These are phyloP conservation scores for Peromyscus leucopus DNA, from an alignment of 2,113 vertebrate species.

Conservation along the genomic window DNA sequence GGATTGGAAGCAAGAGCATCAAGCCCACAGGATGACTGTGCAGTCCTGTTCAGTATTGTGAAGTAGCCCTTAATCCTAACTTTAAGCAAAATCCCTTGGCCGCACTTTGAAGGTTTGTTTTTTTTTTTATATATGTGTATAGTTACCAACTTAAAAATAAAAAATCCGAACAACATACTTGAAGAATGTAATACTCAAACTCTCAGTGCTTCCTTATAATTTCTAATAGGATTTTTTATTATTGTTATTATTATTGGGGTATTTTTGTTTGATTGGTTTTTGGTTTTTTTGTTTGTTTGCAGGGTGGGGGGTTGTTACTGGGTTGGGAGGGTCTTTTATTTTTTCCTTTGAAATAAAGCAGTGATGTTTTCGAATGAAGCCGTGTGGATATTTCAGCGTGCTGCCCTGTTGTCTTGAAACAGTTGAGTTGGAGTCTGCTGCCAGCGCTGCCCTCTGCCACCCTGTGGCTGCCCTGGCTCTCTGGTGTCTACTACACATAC, in stretches of 20 bases:
- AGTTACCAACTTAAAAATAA: constrained; percentile 88
- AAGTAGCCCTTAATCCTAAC: constrained; percentile 85
- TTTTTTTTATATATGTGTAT: constrained; percentile 83
- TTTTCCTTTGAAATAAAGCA: constrained; percentile 89
- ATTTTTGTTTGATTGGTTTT: constrained; percentile 17
- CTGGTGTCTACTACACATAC: constrained; percentile 25
- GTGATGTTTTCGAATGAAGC: constrained; percentile 90
- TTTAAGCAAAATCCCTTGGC: constrained; percentile 88
- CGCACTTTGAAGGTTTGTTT: constrained; percentile 90
- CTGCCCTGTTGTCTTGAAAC: constrained; percentile 85
- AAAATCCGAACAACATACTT: constrained; percentile 94
- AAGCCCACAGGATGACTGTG: constrained; percentile 82
- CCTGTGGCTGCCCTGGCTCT: constrained; percentile 66
- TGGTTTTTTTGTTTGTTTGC: neutral
- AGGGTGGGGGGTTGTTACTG: constrained; percentile 34
- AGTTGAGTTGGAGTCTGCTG: constrained; percentile 82
- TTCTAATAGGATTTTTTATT: constrained; percentile 95
- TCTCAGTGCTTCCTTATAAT: constrained; percentile 98
- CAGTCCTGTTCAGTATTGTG: constrained; percentile 84
- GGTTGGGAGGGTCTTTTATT: constrained; percentile 86
- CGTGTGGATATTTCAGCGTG: constrained; percentile 87
- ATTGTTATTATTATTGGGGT: constrained; percentile 88
- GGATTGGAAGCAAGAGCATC: constrained; percentile 77
- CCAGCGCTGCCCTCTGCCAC: constrained; percentile 77
- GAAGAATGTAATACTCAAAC: constrained; percentile 97